Conservation (phyloP, 2,888 invertebrate species). For the Laothoe populi region DNA sequence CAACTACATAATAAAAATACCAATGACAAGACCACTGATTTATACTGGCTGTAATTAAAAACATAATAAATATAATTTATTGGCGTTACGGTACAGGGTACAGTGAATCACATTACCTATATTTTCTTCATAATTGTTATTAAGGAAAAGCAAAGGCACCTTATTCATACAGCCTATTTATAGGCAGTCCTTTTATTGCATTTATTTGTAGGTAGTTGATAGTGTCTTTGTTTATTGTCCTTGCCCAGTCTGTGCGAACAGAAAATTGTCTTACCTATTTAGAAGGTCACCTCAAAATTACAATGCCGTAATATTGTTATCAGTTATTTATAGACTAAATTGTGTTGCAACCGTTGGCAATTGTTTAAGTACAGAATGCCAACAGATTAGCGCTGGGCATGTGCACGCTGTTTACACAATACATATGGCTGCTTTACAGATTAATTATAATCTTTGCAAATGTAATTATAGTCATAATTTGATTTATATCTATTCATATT, state of each 20-base stretch:
- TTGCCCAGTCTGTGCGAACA: background rate
- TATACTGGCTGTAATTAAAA: constrained; percentile 1
- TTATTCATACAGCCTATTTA: background rate
- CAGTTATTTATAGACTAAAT: background rate
- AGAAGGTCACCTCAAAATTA: background rate
- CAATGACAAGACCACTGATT: too few species aligned
- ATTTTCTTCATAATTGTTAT: background rate
- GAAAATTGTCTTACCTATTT: background rate
- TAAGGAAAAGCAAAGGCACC: background rate
- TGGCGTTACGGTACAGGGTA: background rate
- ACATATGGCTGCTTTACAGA: constrained; percentile 13
- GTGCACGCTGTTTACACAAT: constrained; percentile 22
- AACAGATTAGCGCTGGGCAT: constrained; percentile 17
- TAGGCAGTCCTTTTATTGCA: background rate
- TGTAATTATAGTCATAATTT: constrained; percentile 6
- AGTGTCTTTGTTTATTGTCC: background rate
- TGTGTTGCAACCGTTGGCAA: constrained; percentile 26
- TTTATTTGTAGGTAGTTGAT: background rate
- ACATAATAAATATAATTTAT: background rate
- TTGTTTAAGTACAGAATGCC: constrained; percentile 26
- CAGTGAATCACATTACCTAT: background rate
- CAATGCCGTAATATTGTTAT: constrained; percentile 11
- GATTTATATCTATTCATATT: background rate
- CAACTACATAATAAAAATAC: background rate
- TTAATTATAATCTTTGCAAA: constrained; percentile 6